These are phyloP conservation scores for Melanotaenia duboulayi DNA, from an alignment of 2,113 vertebrate genomes.

Conservation along the genomic window DNA sequence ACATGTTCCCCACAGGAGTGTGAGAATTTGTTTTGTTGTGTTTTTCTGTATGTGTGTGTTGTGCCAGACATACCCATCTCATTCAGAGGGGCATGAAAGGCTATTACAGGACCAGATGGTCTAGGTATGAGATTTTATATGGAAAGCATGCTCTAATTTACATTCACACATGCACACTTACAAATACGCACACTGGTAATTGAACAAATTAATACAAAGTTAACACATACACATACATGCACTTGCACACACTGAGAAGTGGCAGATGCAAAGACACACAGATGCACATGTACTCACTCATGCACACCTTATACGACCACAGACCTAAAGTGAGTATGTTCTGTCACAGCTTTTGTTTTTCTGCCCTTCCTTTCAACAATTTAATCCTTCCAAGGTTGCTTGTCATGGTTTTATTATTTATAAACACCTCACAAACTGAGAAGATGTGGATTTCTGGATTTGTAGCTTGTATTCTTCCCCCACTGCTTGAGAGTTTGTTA, in stretches of 20 bases:
- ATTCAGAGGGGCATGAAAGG: conserved; percentile 67
- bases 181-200: conserved; percentile 42
- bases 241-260: conserved; percentile 5
- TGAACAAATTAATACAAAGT: conserved; percentile 70
- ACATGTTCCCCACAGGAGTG: conserved; percentile 10
- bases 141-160: conserved; percentile 43
- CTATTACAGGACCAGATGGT: conserved; percentile 75
- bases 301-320: conserved; percentile 2
- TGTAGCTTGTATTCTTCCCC: conserved; percentile 24
- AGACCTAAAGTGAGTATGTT: conserved; percentile 16
- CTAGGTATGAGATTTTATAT: conserved; percentile 61
- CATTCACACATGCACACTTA: conserved; percentile 31
- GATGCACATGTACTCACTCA: conserved; percentile 7
- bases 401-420: conserved; percentile 59
- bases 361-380: conserved; percentile 28
- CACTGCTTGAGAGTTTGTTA: too few species aligned
- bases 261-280: conserved; percentile 9
- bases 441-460: conserved; percentile 55
- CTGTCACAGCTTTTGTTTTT: conserved; percentile 28
- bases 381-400: conserved; percentile 32
- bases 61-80: conserved; percentile 63
- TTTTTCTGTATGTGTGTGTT: conserved; percentile 16
- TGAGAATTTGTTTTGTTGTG: background rate
- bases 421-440: conserved; percentile 55
- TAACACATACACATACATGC: conserved; percentile 66